These are phyloP conservation scores for Pteria penguin DNA, from an alignment of 2,888 invertebrate genomes.

Conservation along the genomic window DNA sequence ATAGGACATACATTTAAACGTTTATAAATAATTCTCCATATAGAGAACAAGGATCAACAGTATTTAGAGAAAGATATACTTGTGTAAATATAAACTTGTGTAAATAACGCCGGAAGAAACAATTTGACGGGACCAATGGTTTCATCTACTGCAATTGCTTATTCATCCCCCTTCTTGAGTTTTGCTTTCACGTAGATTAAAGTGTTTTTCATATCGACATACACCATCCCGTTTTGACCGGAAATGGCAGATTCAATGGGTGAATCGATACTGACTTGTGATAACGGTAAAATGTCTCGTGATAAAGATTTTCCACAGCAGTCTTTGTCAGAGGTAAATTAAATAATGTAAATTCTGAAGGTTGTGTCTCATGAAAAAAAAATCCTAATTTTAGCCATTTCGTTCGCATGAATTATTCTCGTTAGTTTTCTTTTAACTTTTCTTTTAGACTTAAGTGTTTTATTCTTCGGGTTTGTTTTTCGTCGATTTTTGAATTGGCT, in stretches of 20 bases:
- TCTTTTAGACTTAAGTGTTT: too few species aligned
- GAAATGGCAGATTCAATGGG: conserved; percentile 21
- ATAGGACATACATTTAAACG: too few species aligned
- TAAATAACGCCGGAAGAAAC: conserved; percentile 50
- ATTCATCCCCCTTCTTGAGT: conserved; percentile 44
- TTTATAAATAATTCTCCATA: too few species aligned
- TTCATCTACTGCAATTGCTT: conserved; percentile 18
- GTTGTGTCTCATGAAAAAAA: conserved; percentile 47
- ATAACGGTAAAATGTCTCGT: too few species aligned
- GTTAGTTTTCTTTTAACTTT: too few species aligned
- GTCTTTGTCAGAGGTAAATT: conserved; percentile 49
- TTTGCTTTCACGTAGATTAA: conserved; percentile 35
- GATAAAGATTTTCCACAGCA: conserved; percentile 41
- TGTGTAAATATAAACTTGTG: conserved; percentile 46
- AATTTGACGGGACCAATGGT: conserved; percentile 48
- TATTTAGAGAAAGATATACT: too few species aligned
- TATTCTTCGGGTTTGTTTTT: too few species aligned
- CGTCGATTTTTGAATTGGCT: too few species aligned
- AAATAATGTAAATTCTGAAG: conserved; percentile 43
- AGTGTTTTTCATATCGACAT: conserved; percentile 41
- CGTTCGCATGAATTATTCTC: too few species aligned
- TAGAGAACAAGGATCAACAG: too few species aligned
- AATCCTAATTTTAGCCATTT: too few species aligned
- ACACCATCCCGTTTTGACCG: conserved; percentile 41
- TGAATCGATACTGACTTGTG: conserved; percentile 21